Conservation (phyloP, 2,113 vertebrate species). For the Ceyx melanurus region DNA sequence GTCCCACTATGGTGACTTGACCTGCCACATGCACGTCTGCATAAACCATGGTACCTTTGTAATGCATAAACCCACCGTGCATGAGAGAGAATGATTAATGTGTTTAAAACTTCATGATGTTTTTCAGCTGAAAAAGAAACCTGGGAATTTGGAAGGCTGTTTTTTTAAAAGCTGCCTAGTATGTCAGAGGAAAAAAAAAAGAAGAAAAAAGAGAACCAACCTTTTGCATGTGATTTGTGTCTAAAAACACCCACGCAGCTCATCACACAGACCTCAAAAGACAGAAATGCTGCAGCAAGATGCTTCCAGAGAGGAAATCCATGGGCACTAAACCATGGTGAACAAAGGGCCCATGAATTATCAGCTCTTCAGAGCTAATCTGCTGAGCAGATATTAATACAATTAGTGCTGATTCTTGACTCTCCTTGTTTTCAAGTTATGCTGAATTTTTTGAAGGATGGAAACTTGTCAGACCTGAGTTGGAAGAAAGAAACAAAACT, state of each 20-base stretch:
- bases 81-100: background rate
- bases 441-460: background rate
- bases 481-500: background rate
- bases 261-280: slow-evolving; percentile 52
- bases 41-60: accelerated
- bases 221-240: slow-evolving; percentile 55
- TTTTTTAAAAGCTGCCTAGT: background rate
- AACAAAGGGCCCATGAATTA: slow-evolving; percentile 29
- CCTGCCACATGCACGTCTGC: background rate
- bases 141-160: background rate
- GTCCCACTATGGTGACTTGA: background rate
- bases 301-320: slow-evolving; percentile 31
- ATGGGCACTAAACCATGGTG: background rate
- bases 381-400: slow-evolving; percentile 10
- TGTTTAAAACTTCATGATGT: background rate
- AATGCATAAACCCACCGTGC: background rate
- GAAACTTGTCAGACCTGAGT: background rate
- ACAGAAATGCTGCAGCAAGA: slow-evolving; percentile 40
- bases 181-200: background rate
- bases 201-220: slow-evolving; percentile 10
- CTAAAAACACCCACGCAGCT: slow-evolving; percentile 56
- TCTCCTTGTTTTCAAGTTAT: background rate
- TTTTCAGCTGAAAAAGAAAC: slow-evolving; percentile 1
- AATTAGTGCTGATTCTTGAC: background rate
- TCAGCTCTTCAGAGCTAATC: background rate